A percentile compares a stretch with the other conserved stretches of the same genome.
phyloP scores from a whole-genome alignment of 1,140 invertebrate species.

The Hycleus cichorii region DNA sequence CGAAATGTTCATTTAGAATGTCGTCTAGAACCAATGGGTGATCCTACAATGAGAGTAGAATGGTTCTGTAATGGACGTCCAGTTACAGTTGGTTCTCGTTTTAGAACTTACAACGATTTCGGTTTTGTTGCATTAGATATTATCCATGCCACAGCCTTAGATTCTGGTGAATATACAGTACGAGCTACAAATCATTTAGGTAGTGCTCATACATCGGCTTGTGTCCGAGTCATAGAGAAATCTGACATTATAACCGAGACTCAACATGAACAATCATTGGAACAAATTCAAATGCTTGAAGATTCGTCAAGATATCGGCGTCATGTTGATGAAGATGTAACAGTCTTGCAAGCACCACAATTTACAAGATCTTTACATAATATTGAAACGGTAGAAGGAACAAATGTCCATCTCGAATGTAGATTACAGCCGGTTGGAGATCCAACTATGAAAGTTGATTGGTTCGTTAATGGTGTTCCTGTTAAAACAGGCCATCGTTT shows the following conservation, averaged over 20 bases:
- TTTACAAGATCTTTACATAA: constrained; percentile 85
- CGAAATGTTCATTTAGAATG: constrained; percentile 88
- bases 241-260: constrained; percentile 88
- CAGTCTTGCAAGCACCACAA: constrained; percentile 72
- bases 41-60: constrained; percentile 92
- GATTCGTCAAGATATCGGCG: constrained; percentile 67
- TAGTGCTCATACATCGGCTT: constrained; percentile 81
- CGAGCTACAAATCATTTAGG: constrained; percentile 87
- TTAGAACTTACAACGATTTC: constrained; percentile 92
- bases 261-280: constrained; percentile 89
- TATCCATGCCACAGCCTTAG: constrained; percentile 74
- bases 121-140: constrained; percentile 89
- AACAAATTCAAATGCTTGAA: constrained; percentile 92
- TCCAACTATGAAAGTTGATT: constrained; percentile 91
- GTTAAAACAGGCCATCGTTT: constrained; percentile 88
- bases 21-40: constrained; percentile 85
- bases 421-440: constrained; percentile 91
- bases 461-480: constrained; percentile 90
- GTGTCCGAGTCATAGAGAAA: constrained; percentile 73
- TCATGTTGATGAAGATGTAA: constrained; percentile 66
- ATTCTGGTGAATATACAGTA: constrained; percentile 91
- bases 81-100: constrained; percentile 81
- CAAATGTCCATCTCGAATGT: constrained; percentile 89
- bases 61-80: constrained; percentile 90
- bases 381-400: constrained; percentile 84